These are phyloP conservation scores for Phymorhynchus buccinoides DNA, from an alignment of 1,140 invertebrate genomes.

Conservation along the genomic window DNA sequence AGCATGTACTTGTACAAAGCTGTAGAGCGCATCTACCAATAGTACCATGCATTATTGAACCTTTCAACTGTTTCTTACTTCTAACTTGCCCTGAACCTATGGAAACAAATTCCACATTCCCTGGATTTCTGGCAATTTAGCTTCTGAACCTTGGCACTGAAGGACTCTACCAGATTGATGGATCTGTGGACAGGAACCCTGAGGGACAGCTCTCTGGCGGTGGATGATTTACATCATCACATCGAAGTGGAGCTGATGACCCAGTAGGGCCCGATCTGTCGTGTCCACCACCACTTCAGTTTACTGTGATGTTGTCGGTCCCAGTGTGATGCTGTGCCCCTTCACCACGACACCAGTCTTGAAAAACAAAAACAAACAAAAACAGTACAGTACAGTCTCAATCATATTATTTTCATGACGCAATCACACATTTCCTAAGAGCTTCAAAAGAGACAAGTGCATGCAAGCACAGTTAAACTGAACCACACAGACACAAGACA, in stretches of 20 bases:
- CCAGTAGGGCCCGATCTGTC: neutral
- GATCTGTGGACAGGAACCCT: neutral
- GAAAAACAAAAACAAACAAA: neutral
- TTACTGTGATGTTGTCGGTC: neutral
- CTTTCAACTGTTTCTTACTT: neutral
- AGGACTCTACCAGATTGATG: neutral
- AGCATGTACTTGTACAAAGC: neutral
- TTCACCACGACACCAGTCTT: neutral
- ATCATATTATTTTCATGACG: no score
- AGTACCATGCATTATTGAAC: neutral
- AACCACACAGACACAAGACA: no score
- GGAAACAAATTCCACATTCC: neutral
- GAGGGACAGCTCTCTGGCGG: neutral
- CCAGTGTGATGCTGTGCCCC: neutral
- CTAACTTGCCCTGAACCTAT: neutral
- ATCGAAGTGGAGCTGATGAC: neutral
- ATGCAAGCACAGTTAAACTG: no score
- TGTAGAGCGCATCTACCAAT: neutral
- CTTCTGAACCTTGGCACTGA: neutral
- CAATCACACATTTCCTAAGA: no score
- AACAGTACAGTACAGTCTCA: no score
- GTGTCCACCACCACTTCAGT: neutral
- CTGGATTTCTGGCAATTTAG: neutral
- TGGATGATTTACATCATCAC: neutral
- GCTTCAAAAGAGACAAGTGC: no score